Base-by-base conservation (phyloP, 2,888 invertebrate genomes). In the Orgyia antiqua region DNA sequence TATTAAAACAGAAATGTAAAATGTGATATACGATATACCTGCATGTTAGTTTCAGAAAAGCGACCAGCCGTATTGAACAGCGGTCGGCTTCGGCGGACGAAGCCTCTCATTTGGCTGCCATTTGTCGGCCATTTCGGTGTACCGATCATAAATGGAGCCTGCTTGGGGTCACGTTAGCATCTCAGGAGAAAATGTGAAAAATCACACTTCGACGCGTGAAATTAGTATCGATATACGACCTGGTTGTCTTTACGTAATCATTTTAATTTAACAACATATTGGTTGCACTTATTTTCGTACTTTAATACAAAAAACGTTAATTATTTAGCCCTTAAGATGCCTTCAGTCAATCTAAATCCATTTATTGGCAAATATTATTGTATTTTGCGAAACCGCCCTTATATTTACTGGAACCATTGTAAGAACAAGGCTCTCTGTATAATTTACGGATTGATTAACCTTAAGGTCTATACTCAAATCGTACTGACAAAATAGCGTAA, bases 91-190 rank as follows among this genome's bases (percentile, higher is more conserved):
- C 77, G 78, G 76, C 75, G 70, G 67, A 68, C 70, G 75, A 80
- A 84, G 80, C 83, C 86, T 84, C 84, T 86, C 82, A 86, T 86
- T 84, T 86, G 80, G 72, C 76, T 71, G 80, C 86, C 76, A 86
- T 86, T 86, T 86, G 86, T 80, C 83, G 84, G 83, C 76, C 84
- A 83, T 84, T 86, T 80, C 82, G 77, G 82, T 82, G 76, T 72
- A 76, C 78, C 74, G 77, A 80, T 84, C 86, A 79, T 84, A 84
- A 86, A 82, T 80, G 82, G 82, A 77, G 68, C 80, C 75, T 75
- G 15, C 76, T 80, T 53, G 74, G 62, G 83, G 78, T 82, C 83
- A 83, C 77, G 83, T 83, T 79, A 80, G 67, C 76, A 69, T 82
- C 75, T 76, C 70, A 58, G 64, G 70, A 75, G 77, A 74, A 80